phyloP scores from a whole-genome alignment of 2,113 vertebrate species.

The Martes martes region DNA sequence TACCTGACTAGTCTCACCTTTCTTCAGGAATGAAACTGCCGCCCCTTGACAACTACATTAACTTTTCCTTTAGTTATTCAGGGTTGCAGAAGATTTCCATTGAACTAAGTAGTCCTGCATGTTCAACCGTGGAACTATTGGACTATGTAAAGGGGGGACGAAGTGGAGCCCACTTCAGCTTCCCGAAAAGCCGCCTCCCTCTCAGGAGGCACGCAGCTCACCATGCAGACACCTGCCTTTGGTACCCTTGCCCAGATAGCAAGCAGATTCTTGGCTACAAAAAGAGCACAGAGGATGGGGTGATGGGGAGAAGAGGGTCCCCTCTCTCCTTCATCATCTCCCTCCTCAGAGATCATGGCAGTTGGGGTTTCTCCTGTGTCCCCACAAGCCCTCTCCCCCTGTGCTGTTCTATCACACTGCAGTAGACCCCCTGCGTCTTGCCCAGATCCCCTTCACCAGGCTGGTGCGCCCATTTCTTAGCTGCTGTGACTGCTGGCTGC shows the following conservation, averaged over 20 bases:
- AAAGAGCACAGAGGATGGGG: neutral
- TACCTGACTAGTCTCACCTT: conserved; percentile 38
- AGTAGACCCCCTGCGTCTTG: neutral
- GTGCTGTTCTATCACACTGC: neutral
- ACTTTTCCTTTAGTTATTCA: neutral
- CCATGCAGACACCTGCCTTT: neutral
- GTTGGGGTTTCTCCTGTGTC: neutral
- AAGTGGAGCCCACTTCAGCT: neutral
- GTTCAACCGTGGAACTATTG: neutral
- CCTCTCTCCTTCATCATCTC: neutral
- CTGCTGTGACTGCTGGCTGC: neutral
- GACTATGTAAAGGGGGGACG: neutral
- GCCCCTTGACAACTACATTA: conserved; percentile 55
- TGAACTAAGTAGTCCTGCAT: neutral
- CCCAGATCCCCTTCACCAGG: neutral
- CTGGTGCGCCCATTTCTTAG: neutral
- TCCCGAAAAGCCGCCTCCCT: neutral
- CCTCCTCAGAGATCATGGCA: neutral
- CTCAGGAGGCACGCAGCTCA: neutral
- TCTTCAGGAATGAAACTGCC: conserved; percentile 45
- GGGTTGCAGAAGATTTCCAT: neutral
- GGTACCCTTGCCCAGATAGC: neutral
- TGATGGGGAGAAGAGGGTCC: too few species aligned
- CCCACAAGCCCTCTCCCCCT: too few species aligned
- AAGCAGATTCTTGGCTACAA: neutral